phyloP scores from a whole-genome alignment of 2,888 invertebrate species.

The Auanema sp. region DNA sequence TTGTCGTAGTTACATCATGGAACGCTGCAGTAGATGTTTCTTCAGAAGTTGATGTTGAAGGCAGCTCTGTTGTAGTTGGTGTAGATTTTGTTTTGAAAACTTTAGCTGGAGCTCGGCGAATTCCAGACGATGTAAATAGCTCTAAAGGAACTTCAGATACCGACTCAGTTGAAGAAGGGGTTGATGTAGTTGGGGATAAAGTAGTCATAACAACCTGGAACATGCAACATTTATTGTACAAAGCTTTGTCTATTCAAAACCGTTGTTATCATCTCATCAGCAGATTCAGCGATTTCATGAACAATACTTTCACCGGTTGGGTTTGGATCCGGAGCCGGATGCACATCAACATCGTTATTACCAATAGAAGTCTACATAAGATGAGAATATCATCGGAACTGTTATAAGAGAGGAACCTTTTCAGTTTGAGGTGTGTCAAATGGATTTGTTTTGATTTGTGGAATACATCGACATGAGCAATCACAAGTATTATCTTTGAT shows the following conservation, averaged over 20 bases:
- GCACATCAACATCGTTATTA: conserved; percentile 37
- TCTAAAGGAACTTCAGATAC: conserved; percentile 13
- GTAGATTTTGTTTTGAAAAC: conserved; percentile 14
- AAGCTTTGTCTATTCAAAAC: not conserved
- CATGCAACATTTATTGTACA: too few relatives aligned
- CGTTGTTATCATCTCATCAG: conserved; percentile 5
- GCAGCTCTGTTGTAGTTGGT: conserved; percentile 4
- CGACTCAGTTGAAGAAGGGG: conserved; percentile 5
- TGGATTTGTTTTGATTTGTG: conserved; percentile 25
- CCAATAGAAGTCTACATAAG: conserved; percentile 16
- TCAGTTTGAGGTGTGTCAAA: conserved; percentile 15
- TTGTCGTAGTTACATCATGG: not conserved
- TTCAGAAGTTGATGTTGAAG: not conserved
- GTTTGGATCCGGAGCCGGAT: conserved; percentile 35
- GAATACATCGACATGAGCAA: conserved; percentile 40
- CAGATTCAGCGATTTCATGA: conserved; percentile 29
- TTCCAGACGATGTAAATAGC: too few relatives aligned
- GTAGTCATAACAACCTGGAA: too few relatives aligned
- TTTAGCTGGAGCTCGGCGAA: conserved; percentile 3
- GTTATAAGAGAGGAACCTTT: not conserved
- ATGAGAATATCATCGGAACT: conserved; percentile 13
- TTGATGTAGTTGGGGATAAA: not conserved
- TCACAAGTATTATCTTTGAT: conserved; percentile 43
- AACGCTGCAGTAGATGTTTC: not conserved
- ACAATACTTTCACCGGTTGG: conserved; percentile 32